Evolutionary conservation across 2,797 vertebrate species (phyloP).

Genomic region (Balearica regulorum): DNA sequence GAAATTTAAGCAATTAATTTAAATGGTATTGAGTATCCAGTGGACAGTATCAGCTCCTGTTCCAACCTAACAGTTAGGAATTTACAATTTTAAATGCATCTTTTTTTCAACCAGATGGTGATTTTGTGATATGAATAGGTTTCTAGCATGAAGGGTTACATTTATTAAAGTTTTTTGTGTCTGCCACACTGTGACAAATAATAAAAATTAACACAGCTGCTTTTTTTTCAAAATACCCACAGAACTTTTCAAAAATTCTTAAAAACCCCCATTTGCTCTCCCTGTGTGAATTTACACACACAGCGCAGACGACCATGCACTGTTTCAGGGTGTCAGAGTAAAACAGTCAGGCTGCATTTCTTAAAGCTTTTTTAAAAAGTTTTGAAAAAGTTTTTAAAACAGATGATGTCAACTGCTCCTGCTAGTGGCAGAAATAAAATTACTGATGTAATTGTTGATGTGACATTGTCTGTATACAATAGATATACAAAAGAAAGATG

Average conservation of each 20-base stretch:
- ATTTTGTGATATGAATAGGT: neutral
- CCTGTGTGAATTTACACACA: fast-evolving
- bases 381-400: neutral
- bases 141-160: neutral
- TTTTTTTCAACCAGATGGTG: neutral
- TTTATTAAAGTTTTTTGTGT: neutral
- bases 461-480: neutral
- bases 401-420: neutral
- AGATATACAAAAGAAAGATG: neutral
- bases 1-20: constrained; percentile 57
- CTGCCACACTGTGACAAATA: neutral
- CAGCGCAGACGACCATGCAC: neutral
- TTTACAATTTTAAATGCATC: constrained; percentile 32
- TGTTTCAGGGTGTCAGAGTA: neutral
- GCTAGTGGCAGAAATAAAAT: neutral
- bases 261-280: neutral
- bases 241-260: neutral
- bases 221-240: neutral
- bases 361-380: neutral
- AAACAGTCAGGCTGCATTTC: neutral
- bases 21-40: constrained; percentile 14
- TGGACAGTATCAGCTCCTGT: constrained; percentile 4
- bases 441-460: neutral
- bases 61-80: constrained; percentile 20
- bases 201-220: neutral